Base-by-base conservation (phyloP, 1,140 invertebrate genomes). In the Epicauta chinensis region DNA sequence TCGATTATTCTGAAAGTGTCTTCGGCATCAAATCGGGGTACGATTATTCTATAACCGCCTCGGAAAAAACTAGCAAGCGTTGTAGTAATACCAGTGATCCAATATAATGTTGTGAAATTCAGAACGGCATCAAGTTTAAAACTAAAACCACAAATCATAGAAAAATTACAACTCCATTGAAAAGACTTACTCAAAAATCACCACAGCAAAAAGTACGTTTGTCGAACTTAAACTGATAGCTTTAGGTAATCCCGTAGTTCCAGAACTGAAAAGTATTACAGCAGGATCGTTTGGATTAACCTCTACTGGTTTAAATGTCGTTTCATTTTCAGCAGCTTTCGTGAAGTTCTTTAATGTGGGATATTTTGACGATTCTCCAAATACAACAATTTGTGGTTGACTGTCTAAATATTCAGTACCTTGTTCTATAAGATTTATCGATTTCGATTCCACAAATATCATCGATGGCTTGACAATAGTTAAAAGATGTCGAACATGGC, bases 171-270 rank as follows among this genome's bases (percentile, higher is more conserved):
- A n/a, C n/a, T 5, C 4, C 4, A n/a, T n/a, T 5, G 23, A 23
- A 23, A 1, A 23, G 1, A 23, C 23, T 23, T 7, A 23, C 23
- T 23, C 23, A 2, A 5, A 23, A 23, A 5, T 23, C 4, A 23
- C 23, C 4, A 23, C 23, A 23, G 4, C 4, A 23, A 5, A 23
- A 7, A 23, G 23, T 5, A 23, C 7, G 23, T 23, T 34, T 34
- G 63, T 54, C 53, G 88, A 83, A 2, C 81, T 81, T 1, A 86
- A 60, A 62, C 82, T 77, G 0, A 86, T 83, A 9, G 84, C 84
- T 69, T 90, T 90, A 0, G 87, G 85, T 16, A 80, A 67, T 32
- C 86, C 85, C 31, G 84, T 88, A 2, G 85, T 87, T 5, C 86
- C 86, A 60, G 83, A 86, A 1, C 84, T 77, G 51, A 68, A 75